Conservation (phyloP, 1,140 invertebrate species). For the Brachionus angularis region DNA sequence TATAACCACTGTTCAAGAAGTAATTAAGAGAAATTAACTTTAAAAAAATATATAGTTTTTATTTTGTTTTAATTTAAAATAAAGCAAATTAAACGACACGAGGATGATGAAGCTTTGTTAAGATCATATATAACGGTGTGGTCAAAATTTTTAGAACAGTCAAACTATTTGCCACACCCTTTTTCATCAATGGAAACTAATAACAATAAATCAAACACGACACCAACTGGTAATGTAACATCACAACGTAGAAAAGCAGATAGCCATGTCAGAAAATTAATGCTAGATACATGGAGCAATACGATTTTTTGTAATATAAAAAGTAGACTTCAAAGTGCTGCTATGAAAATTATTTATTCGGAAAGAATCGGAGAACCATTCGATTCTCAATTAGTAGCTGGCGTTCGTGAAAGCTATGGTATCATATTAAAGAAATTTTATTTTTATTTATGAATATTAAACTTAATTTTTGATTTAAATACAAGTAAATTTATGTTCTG, state of each 20-base stretch:
- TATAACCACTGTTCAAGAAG: constrained; percentile 83
- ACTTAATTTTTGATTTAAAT: constrained; percentile 50
- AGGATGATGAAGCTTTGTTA: constrained; percentile 86
- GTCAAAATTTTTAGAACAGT: constrained; percentile 95
- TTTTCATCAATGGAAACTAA: constrained; percentile 78
- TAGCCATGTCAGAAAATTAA: constrained; percentile 65
- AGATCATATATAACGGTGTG: constrained; percentile 94
- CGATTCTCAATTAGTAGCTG: constrained; percentile 92
- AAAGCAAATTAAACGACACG: constrained; percentile 75
- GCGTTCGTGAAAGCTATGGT: constrained; percentile 90
- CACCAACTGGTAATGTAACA: constrained; percentile 59
- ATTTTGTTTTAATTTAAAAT: constrained; percentile 46
- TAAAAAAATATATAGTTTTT: neutral
- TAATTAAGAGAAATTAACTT: constrained; percentile 51
- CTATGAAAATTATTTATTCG: constrained; percentile 91
- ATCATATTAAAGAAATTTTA: constrained; percentile 47
- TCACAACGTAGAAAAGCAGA: neutral
- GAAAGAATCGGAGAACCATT: constrained; percentile 95
- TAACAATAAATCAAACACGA: constrained; percentile 51
- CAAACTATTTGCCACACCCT: constrained; percentile 89
- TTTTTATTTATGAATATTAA: neutral
- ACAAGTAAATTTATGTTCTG: constrained; percentile 89
- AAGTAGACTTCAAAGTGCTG: constrained; percentile 84
- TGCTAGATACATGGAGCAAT: constrained; percentile 96
- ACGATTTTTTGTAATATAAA: constrained; percentile 92